These are phyloP conservation scores for Lacerta viridis DNA, from an alignment of 2,797 vertebrate species.

Conservation along the genomic window DNA sequence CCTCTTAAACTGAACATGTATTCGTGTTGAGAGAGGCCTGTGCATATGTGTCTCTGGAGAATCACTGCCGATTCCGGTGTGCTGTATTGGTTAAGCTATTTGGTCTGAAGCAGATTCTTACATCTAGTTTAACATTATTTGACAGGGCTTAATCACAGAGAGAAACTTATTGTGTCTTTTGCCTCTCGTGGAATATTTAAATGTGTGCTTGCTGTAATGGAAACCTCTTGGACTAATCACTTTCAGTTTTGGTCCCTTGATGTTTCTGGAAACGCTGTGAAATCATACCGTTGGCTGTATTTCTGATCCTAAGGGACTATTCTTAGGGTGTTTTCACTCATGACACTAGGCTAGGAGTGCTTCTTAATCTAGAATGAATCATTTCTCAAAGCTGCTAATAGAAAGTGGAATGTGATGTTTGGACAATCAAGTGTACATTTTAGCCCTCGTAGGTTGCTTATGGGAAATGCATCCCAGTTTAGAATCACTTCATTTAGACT, in stretches of 20 bases:
- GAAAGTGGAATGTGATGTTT: not conserved
- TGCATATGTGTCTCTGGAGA: not conserved
- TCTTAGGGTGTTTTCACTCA: not conserved
- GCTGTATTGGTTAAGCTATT: not conserved
- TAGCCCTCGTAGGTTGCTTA: not conserved
- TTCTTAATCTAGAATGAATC: not conserved
- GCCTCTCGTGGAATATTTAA: not conserved
- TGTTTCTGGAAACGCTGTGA: not conserved
- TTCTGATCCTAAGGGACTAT: not conserved
- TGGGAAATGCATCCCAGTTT: not conserved
- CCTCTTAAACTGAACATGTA: not conserved
- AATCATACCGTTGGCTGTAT: not conserved
- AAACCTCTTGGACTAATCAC: not conserved
- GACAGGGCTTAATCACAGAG: not conserved
- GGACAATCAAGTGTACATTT: not conserved
- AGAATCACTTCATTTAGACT: not conserved
- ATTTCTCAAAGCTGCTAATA: not conserved
- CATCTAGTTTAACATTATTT: not conserved
- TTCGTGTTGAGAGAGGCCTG: not conserved
- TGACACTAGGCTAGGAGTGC: not conserved
- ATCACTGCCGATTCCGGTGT: not conserved
- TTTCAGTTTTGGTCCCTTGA: not conserved
- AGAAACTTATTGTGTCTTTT: conserved; percentile 2
- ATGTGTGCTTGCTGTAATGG: not conserved
- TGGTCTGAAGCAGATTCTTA: not conserved